Percentiles rank a stretch among this genome's conserved stretches.
Conservation (phyloP, 1,140 invertebrate species). For the Drosophila nasuta region DNA sequence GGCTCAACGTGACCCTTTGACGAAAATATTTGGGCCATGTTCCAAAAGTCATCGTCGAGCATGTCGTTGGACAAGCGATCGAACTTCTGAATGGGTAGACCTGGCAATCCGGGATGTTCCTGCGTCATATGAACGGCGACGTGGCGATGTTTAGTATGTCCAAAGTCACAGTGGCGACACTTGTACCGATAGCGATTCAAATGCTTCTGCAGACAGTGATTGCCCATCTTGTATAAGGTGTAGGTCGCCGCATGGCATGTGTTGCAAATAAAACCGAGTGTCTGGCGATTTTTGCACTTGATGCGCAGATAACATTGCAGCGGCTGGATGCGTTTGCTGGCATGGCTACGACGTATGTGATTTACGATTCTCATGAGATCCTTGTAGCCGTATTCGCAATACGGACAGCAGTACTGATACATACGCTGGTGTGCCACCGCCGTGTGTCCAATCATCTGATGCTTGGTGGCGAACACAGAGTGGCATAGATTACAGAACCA, state of each 20-base stretch:
- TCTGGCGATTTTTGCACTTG: no score
- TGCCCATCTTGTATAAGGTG: no score
- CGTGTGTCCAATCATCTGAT: constrained; percentile 25
- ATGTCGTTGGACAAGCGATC: constrained; percentile 45
- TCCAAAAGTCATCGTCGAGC: constrained; percentile 42
- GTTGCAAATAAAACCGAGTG: no score
- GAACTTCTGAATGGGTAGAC: constrained; percentile 39
- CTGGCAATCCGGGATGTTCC: neutral
- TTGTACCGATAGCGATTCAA: no score
- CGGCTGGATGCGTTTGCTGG: neutral
- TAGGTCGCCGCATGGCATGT: no score
- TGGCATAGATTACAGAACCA: constrained; percentile 55
- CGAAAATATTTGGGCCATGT: neutral
- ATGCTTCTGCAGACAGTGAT: no score
- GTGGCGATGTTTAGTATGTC: neutral
- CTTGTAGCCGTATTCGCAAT: constrained; percentile 10
- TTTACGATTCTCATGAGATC: neutral
- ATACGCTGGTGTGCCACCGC: constrained; percentile 14
- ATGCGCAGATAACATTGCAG: no score
- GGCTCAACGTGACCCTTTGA: neutral
- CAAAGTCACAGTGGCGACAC: no score
- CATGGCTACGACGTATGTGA: constrained; percentile 36
- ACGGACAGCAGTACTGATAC: constrained; percentile 40
- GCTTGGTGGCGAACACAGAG: neutral
- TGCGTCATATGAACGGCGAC: constrained; percentile 20